Evolutionary conservation across 1,140 invertebrate genomes (phyloP).

Genomic region (Bombus balteatus): DNA sequence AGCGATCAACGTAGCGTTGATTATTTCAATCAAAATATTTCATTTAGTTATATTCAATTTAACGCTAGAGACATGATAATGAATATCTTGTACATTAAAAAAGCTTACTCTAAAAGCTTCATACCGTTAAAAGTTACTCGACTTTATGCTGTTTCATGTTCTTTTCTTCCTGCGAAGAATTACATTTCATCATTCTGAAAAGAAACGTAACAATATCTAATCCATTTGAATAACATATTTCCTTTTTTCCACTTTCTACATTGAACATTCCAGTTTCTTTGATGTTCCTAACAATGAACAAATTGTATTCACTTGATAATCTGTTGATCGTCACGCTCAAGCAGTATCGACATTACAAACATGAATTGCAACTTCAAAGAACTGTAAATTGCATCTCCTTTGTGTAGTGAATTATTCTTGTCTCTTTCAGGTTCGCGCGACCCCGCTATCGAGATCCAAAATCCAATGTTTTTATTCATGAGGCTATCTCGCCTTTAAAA

Average conservation of each 20-base stretch:
- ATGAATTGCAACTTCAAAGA: background rate
- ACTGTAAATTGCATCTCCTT: background rate
- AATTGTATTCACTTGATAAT: background rate
- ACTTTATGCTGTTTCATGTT: background rate
- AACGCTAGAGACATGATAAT: background rate
- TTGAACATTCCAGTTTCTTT: background rate
- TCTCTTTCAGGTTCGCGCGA: background rate
- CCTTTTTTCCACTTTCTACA: background rate
- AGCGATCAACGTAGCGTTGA: background rate
- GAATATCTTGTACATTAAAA: background rate
- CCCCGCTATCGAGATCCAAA: background rate
- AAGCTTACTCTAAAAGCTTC: background rate
- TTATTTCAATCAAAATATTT: background rate
- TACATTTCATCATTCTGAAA: background rate
- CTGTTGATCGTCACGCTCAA: background rate
- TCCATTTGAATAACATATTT: background rate
- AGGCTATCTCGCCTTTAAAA: background rate
- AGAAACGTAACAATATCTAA: background rate
- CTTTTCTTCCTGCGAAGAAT: background rate
- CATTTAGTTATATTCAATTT: background rate
- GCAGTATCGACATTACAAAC: background rate
- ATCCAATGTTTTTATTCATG: constrained; percentile 8
- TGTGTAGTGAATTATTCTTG: background rate
- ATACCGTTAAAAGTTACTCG: background rate
- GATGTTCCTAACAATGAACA: background rate